phyloP scores from a whole-genome alignment of 2,888 invertebrate genomes.

The Pammene fasciana region DNA sequence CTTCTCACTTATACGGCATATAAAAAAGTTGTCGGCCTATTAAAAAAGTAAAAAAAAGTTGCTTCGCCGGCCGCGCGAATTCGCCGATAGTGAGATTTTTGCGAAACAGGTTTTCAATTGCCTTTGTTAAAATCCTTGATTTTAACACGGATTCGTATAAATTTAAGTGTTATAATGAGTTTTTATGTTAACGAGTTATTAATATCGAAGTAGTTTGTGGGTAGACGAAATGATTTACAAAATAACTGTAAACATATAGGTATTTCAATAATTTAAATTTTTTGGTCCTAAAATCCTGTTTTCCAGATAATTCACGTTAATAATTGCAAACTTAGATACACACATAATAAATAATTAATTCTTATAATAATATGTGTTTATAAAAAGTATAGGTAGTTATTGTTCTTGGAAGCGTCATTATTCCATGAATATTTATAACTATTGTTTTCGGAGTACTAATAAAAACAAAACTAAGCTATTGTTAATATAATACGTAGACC shows the following conservation, averaged over 20 bases:
- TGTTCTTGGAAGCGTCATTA: not conserved
- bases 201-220: not conserved
- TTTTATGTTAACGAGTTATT: not conserved
- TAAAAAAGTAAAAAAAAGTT: constrained; percentile 54
- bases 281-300: no score
- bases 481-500: no score
- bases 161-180: constrained; percentile 11
- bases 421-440: not conserved
- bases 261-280: not conserved
- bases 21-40: constrained; percentile 31
- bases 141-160: constrained; percentile 21
- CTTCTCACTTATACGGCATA: constrained; percentile 21
- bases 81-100: constrained; percentile 64
- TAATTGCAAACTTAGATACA: no score
- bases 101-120: constrained; percentile 35
- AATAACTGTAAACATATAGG: not conserved
- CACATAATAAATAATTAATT: no score
- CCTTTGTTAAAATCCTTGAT: constrained; percentile 36
- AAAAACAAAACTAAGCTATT: no score
- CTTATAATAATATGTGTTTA: no score
- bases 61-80: constrained; percentile 61
- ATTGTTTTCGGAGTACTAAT: not conserved
- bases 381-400: no score
- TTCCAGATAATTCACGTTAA: no score
- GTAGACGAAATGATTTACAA: not conserved